phyloP scores from a whole-genome alignment of 64 coral and sea anemone genomes.

The Anthopleura sola region DNA sequence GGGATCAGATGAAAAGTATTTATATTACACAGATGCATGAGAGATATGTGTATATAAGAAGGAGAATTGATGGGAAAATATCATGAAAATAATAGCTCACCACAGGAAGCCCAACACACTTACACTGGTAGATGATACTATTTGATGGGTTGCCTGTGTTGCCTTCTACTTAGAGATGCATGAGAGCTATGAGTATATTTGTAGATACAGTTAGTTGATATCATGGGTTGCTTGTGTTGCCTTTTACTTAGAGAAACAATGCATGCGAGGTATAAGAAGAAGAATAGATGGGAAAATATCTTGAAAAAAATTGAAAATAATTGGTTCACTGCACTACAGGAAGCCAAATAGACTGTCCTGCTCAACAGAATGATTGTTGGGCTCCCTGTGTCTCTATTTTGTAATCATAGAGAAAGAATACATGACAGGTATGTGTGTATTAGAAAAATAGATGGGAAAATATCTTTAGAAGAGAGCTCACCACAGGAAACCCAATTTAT shows the following conservation, averaged over 20 bases:
- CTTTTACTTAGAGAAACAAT: not conserved
- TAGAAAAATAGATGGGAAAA: no score
- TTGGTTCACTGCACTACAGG: not conserved
- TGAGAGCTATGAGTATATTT: no score
- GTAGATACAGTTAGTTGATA: no score
- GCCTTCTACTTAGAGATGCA: no score
- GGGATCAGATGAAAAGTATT: not conserved
- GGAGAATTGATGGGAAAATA: conserved; percentile 17
- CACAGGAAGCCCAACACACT: not conserved
- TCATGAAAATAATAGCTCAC: not conserved
- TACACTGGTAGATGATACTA: no score
- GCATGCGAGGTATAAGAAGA: no score
- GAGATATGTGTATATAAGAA: conserved; percentile 22
- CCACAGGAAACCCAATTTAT: not conserved
- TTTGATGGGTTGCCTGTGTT: no score
- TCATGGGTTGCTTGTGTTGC: not conserved
- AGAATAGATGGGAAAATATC: no score
- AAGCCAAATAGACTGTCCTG: not conserved
- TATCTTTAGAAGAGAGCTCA: not conserved
- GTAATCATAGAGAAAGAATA: no score
- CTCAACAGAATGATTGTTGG: not conserved
- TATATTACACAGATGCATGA: conserved; percentile 13
- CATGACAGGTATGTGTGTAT: no score
- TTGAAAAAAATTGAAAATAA: not conserved
- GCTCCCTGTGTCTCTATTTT: not conserved